These are phyloP conservation scores for Lacerta viridis DNA, from an alignment of 2,797 vertebrate genomes.

Conservation along the genomic window DNA sequence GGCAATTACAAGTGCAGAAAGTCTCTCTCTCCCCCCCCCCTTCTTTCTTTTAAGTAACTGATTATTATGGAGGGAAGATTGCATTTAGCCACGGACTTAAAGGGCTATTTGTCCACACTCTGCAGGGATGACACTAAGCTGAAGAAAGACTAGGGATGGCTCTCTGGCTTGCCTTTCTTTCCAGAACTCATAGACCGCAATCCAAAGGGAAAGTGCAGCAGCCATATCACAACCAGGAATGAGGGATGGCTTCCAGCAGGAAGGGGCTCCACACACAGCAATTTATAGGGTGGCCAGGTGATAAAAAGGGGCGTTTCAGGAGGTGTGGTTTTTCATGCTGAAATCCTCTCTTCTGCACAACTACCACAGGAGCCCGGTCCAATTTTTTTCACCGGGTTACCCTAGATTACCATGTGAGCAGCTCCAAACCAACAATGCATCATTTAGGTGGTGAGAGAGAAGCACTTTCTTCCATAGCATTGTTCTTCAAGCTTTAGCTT, in stretches of 20 bases:
- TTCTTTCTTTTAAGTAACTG: background rate
- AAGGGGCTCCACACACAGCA: background rate
- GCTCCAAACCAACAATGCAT: too few species aligned
- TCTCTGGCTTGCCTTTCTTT: background rate
- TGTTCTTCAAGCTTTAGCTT: too few species aligned
- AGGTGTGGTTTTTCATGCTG: too few species aligned
- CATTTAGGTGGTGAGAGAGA: too few species aligned
- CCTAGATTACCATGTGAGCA: too few species aligned
- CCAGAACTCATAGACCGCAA: background rate
- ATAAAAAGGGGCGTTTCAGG: background rate
- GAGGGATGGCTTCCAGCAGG: background rate
- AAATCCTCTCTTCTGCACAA: too few species aligned
- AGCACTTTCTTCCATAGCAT: too few species aligned
- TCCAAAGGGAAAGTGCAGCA: background rate
- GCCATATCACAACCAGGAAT: background rate
- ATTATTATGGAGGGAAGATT: background rate
- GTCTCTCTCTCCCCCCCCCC: slow-evolving; percentile 26
- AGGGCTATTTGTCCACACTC: background rate
- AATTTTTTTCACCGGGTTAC: too few species aligned
- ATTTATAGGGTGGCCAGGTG: background rate
- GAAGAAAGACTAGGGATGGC: background rate
- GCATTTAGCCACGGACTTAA: background rate
- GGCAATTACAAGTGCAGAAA: slow-evolving; percentile 51
- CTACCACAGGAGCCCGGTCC: too few species aligned
- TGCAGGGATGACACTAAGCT: background rate